These are phyloP conservation scores for Cheilosia vulpina DNA, from an alignment of 2,888 invertebrate species.

Conservation along the genomic window DNA sequence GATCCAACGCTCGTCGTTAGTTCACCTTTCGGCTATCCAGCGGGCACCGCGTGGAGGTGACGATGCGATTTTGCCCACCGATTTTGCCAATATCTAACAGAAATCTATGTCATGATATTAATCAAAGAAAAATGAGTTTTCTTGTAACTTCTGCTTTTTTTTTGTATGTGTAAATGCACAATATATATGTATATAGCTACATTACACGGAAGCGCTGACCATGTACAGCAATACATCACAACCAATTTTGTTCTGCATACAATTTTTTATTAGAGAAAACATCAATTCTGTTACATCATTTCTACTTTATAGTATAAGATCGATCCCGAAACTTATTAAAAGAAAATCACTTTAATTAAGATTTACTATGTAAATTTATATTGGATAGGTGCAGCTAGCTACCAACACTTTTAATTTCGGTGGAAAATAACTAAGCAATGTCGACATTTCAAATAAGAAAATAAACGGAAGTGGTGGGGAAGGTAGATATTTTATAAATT, in stretches of 20 bases:
- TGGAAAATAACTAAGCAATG: slow-evolving; percentile 29
- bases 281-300: not conserved
- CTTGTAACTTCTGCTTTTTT: no score
- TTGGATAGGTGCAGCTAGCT: slow-evolving; percentile 24
- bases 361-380: slow-evolving; percentile 1
- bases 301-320: not conserved
- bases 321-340: slow-evolving; percentile 4
- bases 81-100: no score
- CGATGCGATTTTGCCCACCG: no score
- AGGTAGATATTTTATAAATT: slow-evolving; percentile 56
- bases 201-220: no score
- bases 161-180: no score
- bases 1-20: no score
- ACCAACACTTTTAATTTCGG: slow-evolving; percentile 29
- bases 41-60: no score
- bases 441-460: slow-evolving; percentile 42
- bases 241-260: not conserved
- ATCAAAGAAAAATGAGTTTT: no score
- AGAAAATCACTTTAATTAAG: slow-evolving; percentile 17
- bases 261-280: not conserved
- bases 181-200: no score
- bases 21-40: no score
- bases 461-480: slow-evolving; percentile 26
- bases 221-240: no score
- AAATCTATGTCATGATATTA: no score